These are phyloP conservation scores for Hedychridium roseum DNA, from an alignment of 2,888 invertebrate species.

Conservation along the genomic window DNA sequence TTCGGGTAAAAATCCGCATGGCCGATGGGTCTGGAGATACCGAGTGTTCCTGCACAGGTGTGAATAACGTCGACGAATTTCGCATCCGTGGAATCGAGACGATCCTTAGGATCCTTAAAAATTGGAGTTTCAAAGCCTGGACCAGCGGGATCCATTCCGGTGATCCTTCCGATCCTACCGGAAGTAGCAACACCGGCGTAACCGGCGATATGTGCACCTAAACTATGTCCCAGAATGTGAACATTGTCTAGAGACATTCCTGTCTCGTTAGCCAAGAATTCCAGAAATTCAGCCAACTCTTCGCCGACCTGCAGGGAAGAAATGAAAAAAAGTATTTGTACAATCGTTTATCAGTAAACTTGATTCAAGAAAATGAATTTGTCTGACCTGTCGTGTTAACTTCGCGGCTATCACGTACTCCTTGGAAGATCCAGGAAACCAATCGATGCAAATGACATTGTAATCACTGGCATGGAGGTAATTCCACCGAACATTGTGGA, in stretches of 20 bases:
- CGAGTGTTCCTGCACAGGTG: conserved; percentile 73
- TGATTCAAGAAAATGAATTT: neutral
- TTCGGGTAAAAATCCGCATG: conserved; percentile 82
- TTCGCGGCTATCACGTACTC: conserved; percentile 45
- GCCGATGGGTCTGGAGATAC: conserved; percentile 71
- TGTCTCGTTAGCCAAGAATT: conserved; percentile 44
- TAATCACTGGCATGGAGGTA: conserved; percentile 61
- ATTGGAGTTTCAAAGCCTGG: conserved; percentile 69
- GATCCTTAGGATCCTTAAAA: conserved; percentile 53
- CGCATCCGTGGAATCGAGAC: conserved; percentile 73
- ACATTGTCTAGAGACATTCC: conserved; percentile 43
- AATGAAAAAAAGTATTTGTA: neutral
- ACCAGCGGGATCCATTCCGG: conserved; percentile 73
- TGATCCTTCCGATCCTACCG: conserved; percentile 61
- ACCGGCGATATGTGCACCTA: conserved; percentile 60
- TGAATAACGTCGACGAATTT: conserved; percentile 79
- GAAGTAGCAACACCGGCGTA: conserved; percentile 42
- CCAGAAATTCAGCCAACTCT: conserved; percentile 50
- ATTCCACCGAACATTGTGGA: conserved; percentile 55
- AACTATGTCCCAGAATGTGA: conserved; percentile 60
- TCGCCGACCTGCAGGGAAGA: conserved; percentile 44
- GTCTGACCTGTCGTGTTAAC: conserved; percentile 26
- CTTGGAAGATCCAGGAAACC: conserved; percentile 56
- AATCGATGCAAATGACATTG: conserved; percentile 67
- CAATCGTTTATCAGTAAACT: no score